Evolutionary conservation across 92 coral and sea anemone species (phyloP), one percentile per base, ranked within the genome.

Genomic region (Umimayanthus chanpuru): DNA sequence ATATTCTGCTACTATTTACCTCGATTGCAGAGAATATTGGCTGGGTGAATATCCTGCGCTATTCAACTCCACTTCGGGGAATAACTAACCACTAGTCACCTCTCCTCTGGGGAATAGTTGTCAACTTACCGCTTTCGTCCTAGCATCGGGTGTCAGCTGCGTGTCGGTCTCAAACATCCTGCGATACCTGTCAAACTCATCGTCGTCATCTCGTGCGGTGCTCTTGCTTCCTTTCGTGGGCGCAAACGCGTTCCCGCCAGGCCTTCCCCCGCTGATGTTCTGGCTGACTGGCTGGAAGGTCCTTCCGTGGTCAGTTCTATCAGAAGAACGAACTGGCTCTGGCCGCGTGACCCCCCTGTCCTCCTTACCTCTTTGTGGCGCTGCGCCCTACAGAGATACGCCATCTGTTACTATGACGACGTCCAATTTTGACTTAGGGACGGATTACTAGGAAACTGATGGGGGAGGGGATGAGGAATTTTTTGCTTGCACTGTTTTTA

Each of bases 111-210:
- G 14, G 18, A 53, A 53, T 47, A 47, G 1, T 47, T 47, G 10
- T 47, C 14, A 47, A 80, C 87, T 83, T 55, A 83, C 87, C 25
- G 53, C 65, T 72, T 10, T 68, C 26, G 87, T 83, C 20, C 73
- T 47, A 66, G 36, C 23, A 16, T 65, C 78, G n/a, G 65, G 64
- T 16, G 66, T 41, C 9, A 58, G 11, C 28, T 72, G 78, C 18
- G n/a, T 44, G 26, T 83, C 87, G 28, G 77, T 44, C 77, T 83
- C 87, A 32, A 83, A 83, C 87, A 83, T 83, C 26, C 38, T 83
- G 30, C 87, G 87, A 14, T 83, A 83, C 40, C 87, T 44, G 23
- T 83, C 87, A 16, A 83, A 83, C 40, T 83, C 87, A 2, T 67
- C 87, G 41, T 81, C 76, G 21, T 81, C 73, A 81, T 44, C 86